A percentile compares a stretch with the other conserved stretches of the same genome.
phyloP scores from a whole-genome alignment of 2,113 vertebrate species.

The Silurus asotus region DNA sequence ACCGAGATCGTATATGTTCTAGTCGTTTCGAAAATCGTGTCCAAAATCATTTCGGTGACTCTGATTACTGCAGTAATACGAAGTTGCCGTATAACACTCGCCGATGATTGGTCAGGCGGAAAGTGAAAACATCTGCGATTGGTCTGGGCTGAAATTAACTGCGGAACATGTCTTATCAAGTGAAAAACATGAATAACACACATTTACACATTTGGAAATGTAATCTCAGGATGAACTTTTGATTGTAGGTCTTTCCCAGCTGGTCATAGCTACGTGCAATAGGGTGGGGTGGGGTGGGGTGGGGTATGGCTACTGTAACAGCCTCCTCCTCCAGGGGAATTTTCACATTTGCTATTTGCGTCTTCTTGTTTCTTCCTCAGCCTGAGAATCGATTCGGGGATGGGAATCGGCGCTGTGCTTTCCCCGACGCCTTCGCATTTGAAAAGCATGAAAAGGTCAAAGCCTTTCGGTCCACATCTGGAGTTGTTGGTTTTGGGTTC shows the following conservation, averaged over 20 bases:
- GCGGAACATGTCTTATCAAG: not conserved
- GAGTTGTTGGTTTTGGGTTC: constrained; percentile 43
- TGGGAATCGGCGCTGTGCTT: constrained; percentile 43
- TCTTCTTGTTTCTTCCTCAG: constrained; percentile 22
- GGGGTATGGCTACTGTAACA: not conserved
- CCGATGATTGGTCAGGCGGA: not conserved
- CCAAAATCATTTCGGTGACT: not conserved
- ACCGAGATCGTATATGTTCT: not conserved
- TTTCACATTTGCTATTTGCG: constrained; percentile 36
- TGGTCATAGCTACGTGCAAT: constrained; percentile 5
- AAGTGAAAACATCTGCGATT: not conserved
- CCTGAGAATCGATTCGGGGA: constrained; percentile 44
- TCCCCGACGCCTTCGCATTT: constrained; percentile 30
- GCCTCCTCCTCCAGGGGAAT: constrained; percentile 37
- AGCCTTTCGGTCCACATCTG: constrained; percentile 52
- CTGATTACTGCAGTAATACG: not conserved
- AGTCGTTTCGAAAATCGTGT: too few species aligned
- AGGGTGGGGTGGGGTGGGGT: too few species aligned
- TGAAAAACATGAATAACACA: not conserved
- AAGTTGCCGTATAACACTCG: not conserved
- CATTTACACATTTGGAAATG: not conserved
- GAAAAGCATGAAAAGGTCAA: constrained; percentile 40
- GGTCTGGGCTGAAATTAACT: not conserved
- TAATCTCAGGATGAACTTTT: not conserved
- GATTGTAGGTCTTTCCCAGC: constrained; percentile 32